Base-by-base conservation (phyloP, 2,113 vertebrate genomes). In the Vulpes ferrilata region DNA sequence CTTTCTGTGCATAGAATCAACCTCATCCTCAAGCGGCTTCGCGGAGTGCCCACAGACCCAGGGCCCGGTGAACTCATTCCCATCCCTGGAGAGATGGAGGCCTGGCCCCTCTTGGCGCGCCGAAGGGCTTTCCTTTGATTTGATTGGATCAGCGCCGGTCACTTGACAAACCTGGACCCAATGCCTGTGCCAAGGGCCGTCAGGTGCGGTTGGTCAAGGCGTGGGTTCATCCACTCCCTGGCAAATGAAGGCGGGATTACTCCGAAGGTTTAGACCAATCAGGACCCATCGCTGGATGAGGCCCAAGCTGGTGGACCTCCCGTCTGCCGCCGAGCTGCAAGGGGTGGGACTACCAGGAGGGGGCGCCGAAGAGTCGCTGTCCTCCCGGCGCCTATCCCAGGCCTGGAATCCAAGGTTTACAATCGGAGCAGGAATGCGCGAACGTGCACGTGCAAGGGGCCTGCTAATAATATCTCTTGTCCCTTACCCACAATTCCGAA, bases 351-450 rank as follows among this genome's bases (percentile, higher is more conserved):
- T 91, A 35, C 95, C 92, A n/a, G 81, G 35, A 97, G 90, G 74
- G 85, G 95, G 69, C 74, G 82, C 17, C 11, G 17, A 55, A 83
- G 92, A 43, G 20, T 10, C 19, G 30, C 12, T 5, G 25, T 9
- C 2, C 22, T 43, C 5, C 5, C 0, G 1, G 2, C 0, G 2
- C 53, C 48, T 32, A 48, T 5, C 13, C 5, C 15, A 16, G 35
- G 67, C 2, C 10, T n/a, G n/a, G 69, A 67, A 74, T 48, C 5
- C 13, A 62, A 81, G 48, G 32, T 59, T 90, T 9, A 30, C 48
- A 4, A 9, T 64, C 15, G 0, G 11, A 35, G 2, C 48, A 38
- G 86, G 25, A 35, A 23, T 30, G 3, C 4, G 8, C 1, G 32
- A 12, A 55, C 51, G 1, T 11, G 23, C 25, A 13, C 7, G 4